Conservation (phyloP, 2,888 invertebrate species). For the Allacma fusca region DNA sequence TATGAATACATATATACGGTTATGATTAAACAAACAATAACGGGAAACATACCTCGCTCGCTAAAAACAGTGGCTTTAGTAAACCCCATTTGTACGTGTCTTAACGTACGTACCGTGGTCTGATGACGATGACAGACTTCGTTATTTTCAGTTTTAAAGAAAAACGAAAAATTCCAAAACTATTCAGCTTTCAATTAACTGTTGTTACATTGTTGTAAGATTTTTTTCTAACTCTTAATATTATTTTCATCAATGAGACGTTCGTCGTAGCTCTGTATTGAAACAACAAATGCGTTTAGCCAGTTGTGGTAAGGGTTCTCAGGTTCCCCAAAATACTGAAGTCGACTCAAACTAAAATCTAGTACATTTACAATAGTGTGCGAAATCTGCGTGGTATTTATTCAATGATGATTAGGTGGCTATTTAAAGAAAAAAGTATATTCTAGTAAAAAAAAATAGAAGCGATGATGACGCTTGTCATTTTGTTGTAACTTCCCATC, state of each 20-base stretch:
- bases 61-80: constrained; percentile 26
- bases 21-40: constrained; percentile 1
- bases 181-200: constrained; percentile 11
- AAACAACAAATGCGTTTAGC: background rate
- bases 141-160: background rate
- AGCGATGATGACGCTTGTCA: background rate
- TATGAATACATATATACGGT: background rate
- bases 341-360: too few species aligned
- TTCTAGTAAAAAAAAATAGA: background rate
- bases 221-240: background rate
- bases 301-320: background rate
- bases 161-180: background rate
- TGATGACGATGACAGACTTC: background rate
- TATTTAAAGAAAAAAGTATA: background rate
- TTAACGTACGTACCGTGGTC: constrained; percentile 3
- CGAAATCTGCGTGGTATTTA: background rate
- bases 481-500: background rate
- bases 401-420: background rate
- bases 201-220: background rate
- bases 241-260: background rate
- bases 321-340: too few species aligned
- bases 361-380: background rate
- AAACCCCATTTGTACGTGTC: constrained; percentile 10
- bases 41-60: constrained; percentile 20
- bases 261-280: background rate